Base-by-base conservation (phyloP, 2,888 invertebrate genomes). In the Trichacis sp. region DNA sequence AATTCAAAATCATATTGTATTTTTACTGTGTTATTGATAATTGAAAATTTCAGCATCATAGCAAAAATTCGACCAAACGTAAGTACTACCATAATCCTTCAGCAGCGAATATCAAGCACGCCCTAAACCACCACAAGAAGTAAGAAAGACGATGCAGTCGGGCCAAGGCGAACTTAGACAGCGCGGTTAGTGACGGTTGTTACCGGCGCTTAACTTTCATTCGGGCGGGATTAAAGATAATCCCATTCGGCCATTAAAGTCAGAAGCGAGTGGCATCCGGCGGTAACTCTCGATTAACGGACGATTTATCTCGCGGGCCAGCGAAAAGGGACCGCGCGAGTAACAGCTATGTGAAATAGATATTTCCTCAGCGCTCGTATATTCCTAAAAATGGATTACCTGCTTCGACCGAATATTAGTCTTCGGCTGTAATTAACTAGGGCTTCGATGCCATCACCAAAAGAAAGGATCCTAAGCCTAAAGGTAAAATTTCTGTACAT, bases 211-310 rank as follows among this genome's bases (percentile, higher is more conserved):
- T 77, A 77, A 77, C 76, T 74, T 74, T 77, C 76, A 71, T 77
- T 78, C 74, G 74, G 71, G 69, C 68, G 70, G 74, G 75, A 76
- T 77, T 77, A 73, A 72, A 69, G 70, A 73, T 74, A 74, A 77
- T 77, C 75, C 71, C 66, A 71, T 73, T 68, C 62, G 38, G 64
- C 61, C 69, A 69, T 62, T 70, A 62, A 61, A 68, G 67, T 55
- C 64, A 63, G 62, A 68, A 64, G 63, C 69, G 69, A 69, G 65
- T 51, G 64, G 63, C 65, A 62, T 59, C 60, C 57, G 58, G 64
- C 64, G 71, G 70, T 72, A 74, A 75, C 73, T 77, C 75, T 72
- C 70, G 75, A 73, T 76, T 77, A 78, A 76, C 55, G 70, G 71
- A 65, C 70, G 73, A 78, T 77, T 78, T 77, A 78, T 77, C 50